A percentile compares a stretch with the other conserved stretches of the same genome.
Conservation (phyloP, 2,797 vertebrate species). For the Liparis tanakae region DNA sequence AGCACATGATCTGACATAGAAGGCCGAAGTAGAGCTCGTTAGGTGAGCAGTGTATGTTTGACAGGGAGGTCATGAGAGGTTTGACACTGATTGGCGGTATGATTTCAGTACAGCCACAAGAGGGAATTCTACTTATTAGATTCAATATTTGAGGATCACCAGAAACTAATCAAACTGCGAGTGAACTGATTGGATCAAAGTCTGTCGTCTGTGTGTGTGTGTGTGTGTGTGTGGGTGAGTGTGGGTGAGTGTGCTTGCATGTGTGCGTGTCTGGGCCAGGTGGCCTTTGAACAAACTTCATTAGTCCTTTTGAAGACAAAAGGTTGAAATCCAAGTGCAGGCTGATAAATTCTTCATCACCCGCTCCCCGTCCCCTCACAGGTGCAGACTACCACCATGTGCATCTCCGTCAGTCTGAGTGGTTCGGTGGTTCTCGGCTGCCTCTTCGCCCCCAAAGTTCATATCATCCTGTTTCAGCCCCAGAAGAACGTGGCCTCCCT, state of each 20-base stretch:
- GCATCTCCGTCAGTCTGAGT: conserved; percentile 96
- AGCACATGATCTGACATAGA: neutral
- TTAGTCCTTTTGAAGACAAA: conserved; percentile 48
- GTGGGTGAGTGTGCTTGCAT: conserved; percentile 6
- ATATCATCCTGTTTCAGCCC: conserved; percentile 98
- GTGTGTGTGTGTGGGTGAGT: neutral
- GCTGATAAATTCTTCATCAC: conserved; percentile 74
- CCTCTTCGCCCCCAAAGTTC: conserved; percentile 96
- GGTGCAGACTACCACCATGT: conserved; percentile 99
- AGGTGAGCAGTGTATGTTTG: neutral
- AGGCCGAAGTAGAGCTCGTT: neutral
- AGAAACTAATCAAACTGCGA: conserved; percentile 15
- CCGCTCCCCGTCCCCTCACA: conserved; percentile 61
- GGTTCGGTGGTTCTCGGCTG: conserved; percentile 98
- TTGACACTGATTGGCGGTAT: conserved; percentile 1
- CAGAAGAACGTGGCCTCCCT: conserved; percentile 96
- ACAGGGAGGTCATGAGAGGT: neutral
- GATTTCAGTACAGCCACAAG: neutral
- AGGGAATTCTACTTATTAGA: conserved; percentile 21
- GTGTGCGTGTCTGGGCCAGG: conserved; percentile 1
- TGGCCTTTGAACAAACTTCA: conserved; percentile 53
- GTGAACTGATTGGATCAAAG: conserved; percentile 45
- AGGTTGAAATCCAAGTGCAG: conserved; percentile 8
- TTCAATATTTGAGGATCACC: conserved; percentile 15
- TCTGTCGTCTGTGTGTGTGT: conserved; percentile 16